Conservation (phyloP, 1,140 invertebrate species). For the Diuraphis noxia region DNA sequence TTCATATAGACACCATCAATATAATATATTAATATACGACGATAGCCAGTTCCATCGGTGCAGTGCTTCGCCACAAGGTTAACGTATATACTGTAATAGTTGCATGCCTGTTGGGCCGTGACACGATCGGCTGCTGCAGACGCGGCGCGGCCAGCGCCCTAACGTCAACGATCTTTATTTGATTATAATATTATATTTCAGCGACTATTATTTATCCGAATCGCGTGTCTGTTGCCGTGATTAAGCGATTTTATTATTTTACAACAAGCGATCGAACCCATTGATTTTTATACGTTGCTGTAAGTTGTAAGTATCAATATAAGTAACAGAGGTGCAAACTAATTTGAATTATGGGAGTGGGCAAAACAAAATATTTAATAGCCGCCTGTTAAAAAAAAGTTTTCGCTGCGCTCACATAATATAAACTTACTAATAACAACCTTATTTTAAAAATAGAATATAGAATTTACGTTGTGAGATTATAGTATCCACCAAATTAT, state of each 20-base stretch:
- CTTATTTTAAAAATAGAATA: too few species aligned
- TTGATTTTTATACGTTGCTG: not conserved
- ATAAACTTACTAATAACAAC: too few species aligned
- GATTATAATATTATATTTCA: not conserved
- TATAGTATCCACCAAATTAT: too few species aligned
- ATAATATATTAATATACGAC: too few species aligned
- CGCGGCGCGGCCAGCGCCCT: not conserved
- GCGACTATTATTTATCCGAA: not conserved
- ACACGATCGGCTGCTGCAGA: not conserved
- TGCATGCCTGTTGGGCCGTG: not conserved
- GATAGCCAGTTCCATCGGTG: not conserved
- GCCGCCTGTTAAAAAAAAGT: too few species aligned
- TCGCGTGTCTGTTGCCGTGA: not conserved
- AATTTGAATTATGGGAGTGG: too few species aligned
- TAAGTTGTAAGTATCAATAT: too few species aligned
- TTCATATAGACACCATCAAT: too few species aligned
- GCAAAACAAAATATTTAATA: too few species aligned
- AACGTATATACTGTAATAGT: not conserved
- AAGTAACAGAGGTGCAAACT: too few species aligned
- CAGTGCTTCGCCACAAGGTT: not conserved
- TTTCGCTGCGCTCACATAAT: too few species aligned
- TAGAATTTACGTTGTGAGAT: too few species aligned
- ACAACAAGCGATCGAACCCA: not conserved
- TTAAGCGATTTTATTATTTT: not conserved
- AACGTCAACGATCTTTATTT: slow-evolving; percentile 13